Conservation (phyloP, 30 jellyfish, hydroid and myxozoan genomes). For the Hydractinia symbiolongicarpus region DNA sequence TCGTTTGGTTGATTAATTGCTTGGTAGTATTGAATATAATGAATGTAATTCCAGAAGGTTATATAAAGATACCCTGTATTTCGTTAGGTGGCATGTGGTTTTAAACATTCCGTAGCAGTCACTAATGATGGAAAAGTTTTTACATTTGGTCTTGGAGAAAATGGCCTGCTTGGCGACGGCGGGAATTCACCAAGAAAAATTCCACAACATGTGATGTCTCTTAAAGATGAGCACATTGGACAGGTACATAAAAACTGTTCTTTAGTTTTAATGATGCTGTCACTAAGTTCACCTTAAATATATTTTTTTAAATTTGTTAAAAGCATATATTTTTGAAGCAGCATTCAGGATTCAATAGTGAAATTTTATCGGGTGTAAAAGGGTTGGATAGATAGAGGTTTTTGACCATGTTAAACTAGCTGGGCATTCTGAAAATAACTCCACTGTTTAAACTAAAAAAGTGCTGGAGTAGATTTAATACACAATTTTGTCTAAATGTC, state of each 20-base stretch:
- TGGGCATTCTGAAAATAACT: no score
- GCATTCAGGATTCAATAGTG: neutral
- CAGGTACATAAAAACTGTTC: conserved; percentile 19
- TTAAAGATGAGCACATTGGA: conserved; percentile 32
- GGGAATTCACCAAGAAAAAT: conserved; percentile 58
- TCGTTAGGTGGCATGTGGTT: conserved; percentile 89
- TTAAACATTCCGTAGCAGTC: conserved; percentile 75
- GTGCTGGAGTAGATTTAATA: no score
- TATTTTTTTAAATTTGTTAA: no score
- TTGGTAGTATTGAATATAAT: neutral
- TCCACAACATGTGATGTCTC: conserved; percentile 48
- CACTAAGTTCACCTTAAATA: neutral
- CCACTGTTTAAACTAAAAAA: no score
- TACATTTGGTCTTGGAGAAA: conserved; percentile 89
- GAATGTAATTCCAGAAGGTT: neutral
- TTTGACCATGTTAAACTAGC: no score
- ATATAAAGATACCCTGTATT: no score
- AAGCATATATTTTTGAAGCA: neutral
- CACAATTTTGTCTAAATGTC: no score
- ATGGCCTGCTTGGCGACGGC: conserved; percentile 87
- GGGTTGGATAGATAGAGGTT: no score
- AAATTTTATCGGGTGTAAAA: no score
- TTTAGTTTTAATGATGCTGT: neutral
- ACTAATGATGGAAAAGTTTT: conserved; percentile 77
- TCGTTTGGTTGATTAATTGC: neutral